Evolutionary conservation across 2,113 vertebrate genomes (phyloP).

Genomic region (Chlamydotis undulata): DNA sequence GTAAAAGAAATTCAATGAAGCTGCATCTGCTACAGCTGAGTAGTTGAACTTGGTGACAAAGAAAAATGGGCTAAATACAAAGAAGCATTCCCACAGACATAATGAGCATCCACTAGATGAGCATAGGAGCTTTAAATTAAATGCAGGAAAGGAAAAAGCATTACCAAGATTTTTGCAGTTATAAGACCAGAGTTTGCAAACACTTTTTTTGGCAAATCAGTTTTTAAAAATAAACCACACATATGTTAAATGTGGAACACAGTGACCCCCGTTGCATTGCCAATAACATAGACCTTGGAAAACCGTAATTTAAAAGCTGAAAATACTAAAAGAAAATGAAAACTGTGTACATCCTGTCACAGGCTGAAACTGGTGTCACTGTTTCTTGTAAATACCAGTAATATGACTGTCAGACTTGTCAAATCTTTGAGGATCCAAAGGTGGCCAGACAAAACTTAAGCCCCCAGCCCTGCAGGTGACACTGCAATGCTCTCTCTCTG

Average conservation of each 20-base stretch:
- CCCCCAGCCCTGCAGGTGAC: background rate
- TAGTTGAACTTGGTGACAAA: background rate
- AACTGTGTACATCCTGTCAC: background rate
- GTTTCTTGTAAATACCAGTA: background rate
- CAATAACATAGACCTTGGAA: background rate
- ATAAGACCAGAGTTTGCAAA: background rate
- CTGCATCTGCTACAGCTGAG: background rate
- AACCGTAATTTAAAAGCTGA: background rate
- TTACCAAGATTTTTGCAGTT: background rate
- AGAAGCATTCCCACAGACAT: background rate
- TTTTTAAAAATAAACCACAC: constrained; percentile 15
- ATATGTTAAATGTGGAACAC: background rate
- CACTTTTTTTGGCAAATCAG: background rate
- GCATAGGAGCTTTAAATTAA: background rate
- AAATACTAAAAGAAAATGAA: background rate
- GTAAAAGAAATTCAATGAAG: background rate
- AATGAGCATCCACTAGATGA: background rate
- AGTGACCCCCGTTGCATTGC: background rate
- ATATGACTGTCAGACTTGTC: background rate
- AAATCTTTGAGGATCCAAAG: background rate
- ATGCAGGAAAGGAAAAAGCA: background rate
- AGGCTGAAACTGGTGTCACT: background rate
- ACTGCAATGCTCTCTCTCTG: fast-evolving
- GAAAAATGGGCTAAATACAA: background rate
- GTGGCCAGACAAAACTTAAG: background rate